Conservation (phyloP, 2,797 vertebrate species). For the Sebastes hubbsi region DNA sequence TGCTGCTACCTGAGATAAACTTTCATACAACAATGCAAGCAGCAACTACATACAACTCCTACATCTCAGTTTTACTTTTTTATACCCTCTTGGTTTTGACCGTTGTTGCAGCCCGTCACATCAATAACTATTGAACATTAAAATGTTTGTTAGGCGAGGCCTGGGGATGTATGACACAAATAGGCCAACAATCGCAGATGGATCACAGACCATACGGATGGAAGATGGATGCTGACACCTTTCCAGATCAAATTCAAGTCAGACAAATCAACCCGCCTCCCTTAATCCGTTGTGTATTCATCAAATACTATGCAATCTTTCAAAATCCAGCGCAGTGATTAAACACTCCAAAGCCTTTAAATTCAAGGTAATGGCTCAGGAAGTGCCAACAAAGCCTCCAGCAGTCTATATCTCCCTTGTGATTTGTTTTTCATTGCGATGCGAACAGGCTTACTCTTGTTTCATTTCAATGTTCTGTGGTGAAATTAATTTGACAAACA, state of each 20-base stretch:
- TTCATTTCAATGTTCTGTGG: slow-evolving; percentile 30
- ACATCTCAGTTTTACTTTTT: not conserved
- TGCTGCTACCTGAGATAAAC: not conserved
- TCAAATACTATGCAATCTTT: slow-evolving; percentile 37
- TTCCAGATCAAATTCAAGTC: slow-evolving; percentile 26
- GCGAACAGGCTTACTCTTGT: slow-evolving; percentile 27
- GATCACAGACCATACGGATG: slow-evolving; percentile 22
- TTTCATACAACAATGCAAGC: not conserved
- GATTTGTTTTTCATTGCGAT: slow-evolving; percentile 37
- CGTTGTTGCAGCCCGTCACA: not conserved
- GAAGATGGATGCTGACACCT: slow-evolving; percentile 30
- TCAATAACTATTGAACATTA: not conserved
- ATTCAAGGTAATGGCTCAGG: slow-evolving; percentile 35
- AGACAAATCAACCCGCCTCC: slow-evolving; percentile 13
- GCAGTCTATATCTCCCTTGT: slow-evolving; percentile 26
- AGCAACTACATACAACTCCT: not conserved
- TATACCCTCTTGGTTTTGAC: slow-evolving; percentile 8
- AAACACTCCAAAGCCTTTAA: slow-evolving; percentile 34
- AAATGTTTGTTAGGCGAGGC: not conserved
- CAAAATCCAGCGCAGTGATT: slow-evolving; percentile 26
- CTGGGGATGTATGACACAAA: slow-evolving; percentile 21
- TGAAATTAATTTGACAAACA: slow-evolving; percentile 58
- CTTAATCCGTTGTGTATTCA: slow-evolving; percentile 40
- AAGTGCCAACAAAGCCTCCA: slow-evolving; percentile 47
- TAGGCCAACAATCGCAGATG: slow-evolving; percentile 10